Conservation (phyloP, 1,140 invertebrate genomes). For the Palaemon carinicauda region DNA sequence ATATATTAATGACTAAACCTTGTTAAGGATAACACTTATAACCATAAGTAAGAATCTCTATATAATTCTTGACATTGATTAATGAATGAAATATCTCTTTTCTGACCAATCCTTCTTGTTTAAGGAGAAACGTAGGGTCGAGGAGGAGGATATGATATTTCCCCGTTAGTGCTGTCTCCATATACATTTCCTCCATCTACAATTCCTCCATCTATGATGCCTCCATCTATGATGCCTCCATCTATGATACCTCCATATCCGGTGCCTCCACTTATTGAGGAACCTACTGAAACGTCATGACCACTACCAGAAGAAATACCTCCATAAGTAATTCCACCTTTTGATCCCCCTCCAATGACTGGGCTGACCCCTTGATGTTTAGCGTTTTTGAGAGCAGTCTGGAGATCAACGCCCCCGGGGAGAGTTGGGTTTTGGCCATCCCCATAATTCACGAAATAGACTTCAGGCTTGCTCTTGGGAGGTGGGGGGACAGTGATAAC, state of each 20-base stretch:
- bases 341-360: background rate
- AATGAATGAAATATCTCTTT: too few species aligned
- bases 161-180: too few species aligned
- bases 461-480: constrained; percentile 34
- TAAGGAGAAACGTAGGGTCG: background rate
- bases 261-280: background rate
- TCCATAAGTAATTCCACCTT: background rate
- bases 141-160: background rate
- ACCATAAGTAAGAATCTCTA: too few species aligned
- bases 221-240: background rate
- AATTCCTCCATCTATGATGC: too few species aligned
- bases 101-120: too few species aligned
- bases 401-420: constrained; percentile 44
- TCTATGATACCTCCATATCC: background rate
- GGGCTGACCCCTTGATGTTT: background rate
- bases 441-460: constrained; percentile 52
- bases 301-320: background rate
- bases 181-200: too few species aligned
- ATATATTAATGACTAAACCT: too few species aligned
- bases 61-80: too few species aligned
- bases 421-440: constrained; percentile 51
- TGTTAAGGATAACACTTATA: too few species aligned
- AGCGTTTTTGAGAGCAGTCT: constrained; percentile 39
- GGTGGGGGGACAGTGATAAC: constrained; percentile 48
- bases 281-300: background rate